Percentiles rank a stretch among this genome's conserved stretches.
Conservation (phyloP, 2,113 vertebrate species). For the Neoarius graeffei region DNA sequence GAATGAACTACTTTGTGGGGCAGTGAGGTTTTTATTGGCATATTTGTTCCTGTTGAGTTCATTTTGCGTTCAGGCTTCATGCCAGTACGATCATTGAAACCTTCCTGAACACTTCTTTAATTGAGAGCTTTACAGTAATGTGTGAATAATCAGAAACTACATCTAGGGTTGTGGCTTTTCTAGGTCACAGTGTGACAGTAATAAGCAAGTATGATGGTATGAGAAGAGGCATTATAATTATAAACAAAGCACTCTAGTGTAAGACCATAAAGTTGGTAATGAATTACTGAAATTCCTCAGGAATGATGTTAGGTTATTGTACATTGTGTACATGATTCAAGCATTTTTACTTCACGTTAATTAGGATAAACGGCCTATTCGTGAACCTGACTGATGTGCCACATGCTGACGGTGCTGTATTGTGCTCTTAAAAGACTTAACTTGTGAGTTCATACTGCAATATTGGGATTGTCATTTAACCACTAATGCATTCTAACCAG, state of each 20-base stretch:
- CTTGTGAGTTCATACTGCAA: neutral
- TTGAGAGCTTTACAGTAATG: neutral
- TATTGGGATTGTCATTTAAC: neutral
- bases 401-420: neutral
- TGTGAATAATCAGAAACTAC: no score
- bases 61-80: neutral
- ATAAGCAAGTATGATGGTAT: neutral
- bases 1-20: neutral
- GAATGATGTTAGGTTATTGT: neutral
- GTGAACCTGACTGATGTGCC: neutral
- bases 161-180: conserved; percentile 1
- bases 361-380: neutral
- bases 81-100: neutral
- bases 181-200: neutral
- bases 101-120: neutral
- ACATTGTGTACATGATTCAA: neutral
- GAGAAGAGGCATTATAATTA: neutral
- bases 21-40: neutral
- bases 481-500: neutral
- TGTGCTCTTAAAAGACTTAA: neutral
- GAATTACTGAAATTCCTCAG: neutral
- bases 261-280: neutral
- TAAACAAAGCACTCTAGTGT: neutral
- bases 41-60: neutral
- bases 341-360: neutral